Base-by-base conservation (phyloP, 1,140 invertebrate species). In the Apolygus lucorum region DNA sequence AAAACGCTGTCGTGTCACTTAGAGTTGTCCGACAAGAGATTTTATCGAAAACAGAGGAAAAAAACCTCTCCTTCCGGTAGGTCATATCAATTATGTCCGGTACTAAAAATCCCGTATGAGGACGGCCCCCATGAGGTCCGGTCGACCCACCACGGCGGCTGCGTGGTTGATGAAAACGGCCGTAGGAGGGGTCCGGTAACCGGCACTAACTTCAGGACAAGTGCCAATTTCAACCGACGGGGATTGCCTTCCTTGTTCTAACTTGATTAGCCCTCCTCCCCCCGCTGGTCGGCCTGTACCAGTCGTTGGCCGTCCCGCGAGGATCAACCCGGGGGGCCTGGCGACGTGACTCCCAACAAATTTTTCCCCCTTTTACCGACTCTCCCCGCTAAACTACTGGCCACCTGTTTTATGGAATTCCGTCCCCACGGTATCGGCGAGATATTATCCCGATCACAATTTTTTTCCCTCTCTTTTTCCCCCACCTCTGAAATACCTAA, bases 191-290 rank as follows among this genome's bases (percentile, higher is more conserved):
- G 4, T 59, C 22, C 11, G 54, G 4, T 17, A 24, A 59, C 54
- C 54, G 22, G 54, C 54, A 4, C 54, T 59, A 59, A 59, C 54
- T 59, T 59, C 54, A 21, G 34, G 54, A 59, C 54, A 59, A 59
- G 54, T 59, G 54, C 54, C 54, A 59, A 59, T 59, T 59, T 59
- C 54, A 8, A 22, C 54, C 11, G 54, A 4, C 54, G 54, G n/a
- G n/a, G 54, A 59, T 59, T 59, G 54, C 54, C 54, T 59, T 59
- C 54, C 54, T 59, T 59, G 54, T 59, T 59, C 54, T 24, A 59
- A 59, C 54, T 59, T 59, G 54, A 59, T 59, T 59, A 59, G 54
- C 22, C 11, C 22, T 17, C 4, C 34, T 42, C 34, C 34, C 4
- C 34, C 34, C 34, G n/a, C n/a, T n/a, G n/a, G n/a, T n/a, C n/a